Evolutionary conservation across 1,140 invertebrate species (phyloP), one percentile per base, ranked within the genome.

Genomic region (Ceratitis capitata): DNA sequence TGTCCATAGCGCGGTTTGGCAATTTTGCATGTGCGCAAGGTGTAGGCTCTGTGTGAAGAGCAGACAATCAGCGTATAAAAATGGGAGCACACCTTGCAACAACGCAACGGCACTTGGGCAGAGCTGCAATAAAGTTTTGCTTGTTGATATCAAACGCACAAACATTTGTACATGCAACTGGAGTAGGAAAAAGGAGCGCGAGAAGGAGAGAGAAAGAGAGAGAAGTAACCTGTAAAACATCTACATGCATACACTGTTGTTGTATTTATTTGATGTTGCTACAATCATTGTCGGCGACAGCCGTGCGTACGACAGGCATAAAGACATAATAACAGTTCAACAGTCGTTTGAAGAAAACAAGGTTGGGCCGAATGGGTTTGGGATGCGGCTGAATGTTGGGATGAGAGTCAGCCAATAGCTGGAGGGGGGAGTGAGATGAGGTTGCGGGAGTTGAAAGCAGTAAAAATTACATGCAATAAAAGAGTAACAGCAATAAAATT

Each of bases 281-380:
- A n/a, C n/a, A n/a, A n/a, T n/a, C n/a, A n/a, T n/a, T n/a, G 69
- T 35, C 45, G 69, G 69, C 39, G 69, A 78, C 69, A 78, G 69
- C 42, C 42, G 39, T 78, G 39, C 10, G 69, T 16, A 78, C 69
- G 69, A 45, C 69, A 45, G 39, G 69, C 69, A 78, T 87, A 86
- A 88, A 89, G 86, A 83, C 45, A 83, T 53, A 83, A 83, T 83
- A 83, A 83, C 45, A 83, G 69, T 78, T 78, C 69, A 78, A 78
- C 42, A 78, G 69, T 78, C 69, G 39, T 2, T 14, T 9, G 69
- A 0, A 78, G 39, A 23, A 78, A 78, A 78, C n/a, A 78, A 78
- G 69, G 39, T 39, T 9, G 69, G 69, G 39, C 69, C 19, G 39
- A 26, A 45, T 19, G 42, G 42, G 69, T 16, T 26, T 78, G 12